Evolutionary conservation across 1,140 invertebrate genomes (phyloP), one percentile per base, ranked within the genome.

Genomic region (Helicorthomorpha holstii): DNA sequence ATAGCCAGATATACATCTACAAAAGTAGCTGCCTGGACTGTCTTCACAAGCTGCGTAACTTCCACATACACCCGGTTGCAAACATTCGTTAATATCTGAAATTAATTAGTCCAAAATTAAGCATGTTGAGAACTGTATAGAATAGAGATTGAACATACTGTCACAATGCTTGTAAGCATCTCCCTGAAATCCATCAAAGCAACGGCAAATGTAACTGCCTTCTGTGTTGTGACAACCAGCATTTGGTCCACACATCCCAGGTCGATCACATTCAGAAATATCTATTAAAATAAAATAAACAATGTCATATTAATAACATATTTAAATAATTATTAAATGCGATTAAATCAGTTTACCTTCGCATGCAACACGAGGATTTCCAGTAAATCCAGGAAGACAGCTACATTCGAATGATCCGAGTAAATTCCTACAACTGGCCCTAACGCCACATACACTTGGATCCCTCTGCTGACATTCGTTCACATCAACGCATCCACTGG

Each of bases 41-140:
- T 97, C 95, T 61, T 86, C 81, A 67, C 91, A 97, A 48, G 85
- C 72, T 0, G 91, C 90, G 61, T 91, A 78, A 2, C 73, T 69
- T 7, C 87, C 86, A 64, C 92, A 96, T 1, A 89, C 42, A 64
- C 56, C 63, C 54, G 81, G 58, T 76, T 82, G 52, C 87, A 80
- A 55, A 83, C 92, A 96, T 66, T 97, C 92, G 63, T 97, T 80
- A 56, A 96, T 82, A 68, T 97, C 92, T 71, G 61, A 10, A 64
- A 48, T 7, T 7, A 55, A 14, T 21, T 38, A 54, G 61, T 19
- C 61, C 51, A 41, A 19, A 41, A n/a, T n/a, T n/a, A n/a, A n/a
- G n/a, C n/a, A n/a, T n/a, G n/a, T n/a, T n/a, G n/a, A 7, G 29
- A 7, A 7, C 16, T 34, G 16, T 34, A 16, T 16, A 26, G 27